Conservation (phyloP, 1,140 invertebrate species). For the Drosophila arawakana region DNA sequence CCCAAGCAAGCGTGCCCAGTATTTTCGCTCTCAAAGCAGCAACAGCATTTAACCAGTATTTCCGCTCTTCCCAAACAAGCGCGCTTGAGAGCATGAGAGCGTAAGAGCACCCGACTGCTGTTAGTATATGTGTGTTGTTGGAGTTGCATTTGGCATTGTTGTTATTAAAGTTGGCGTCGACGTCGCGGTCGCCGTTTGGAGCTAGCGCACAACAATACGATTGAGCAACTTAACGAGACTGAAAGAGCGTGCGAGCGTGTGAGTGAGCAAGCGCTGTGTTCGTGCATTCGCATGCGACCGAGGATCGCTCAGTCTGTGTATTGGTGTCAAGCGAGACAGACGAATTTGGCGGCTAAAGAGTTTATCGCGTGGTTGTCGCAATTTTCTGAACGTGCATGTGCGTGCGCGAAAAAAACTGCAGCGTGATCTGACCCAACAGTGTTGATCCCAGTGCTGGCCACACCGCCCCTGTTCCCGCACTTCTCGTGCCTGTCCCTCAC, state of each 20-base stretch:
- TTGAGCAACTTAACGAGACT: not conserved
- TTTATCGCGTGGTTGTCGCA: slow-evolving; percentile 12
- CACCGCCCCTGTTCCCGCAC: slow-evolving; percentile 15
- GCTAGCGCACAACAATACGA: not conserved
- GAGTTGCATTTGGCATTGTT: slow-evolving; percentile 38
- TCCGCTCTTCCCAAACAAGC: slow-evolving; percentile 7
- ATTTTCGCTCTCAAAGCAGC: slow-evolving; percentile 28
- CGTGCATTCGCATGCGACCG: slow-evolving; percentile 28
- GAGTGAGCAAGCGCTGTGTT: slow-evolving; percentile 6
- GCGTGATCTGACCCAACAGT: slow-evolving; percentile 20
- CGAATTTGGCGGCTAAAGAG: slow-evolving; percentile 36
- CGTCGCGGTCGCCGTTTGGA: slow-evolving; percentile 12
- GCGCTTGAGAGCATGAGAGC: not conserved
- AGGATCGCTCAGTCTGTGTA: slow-evolving; percentile 56
- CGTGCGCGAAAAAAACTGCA: slow-evolving; percentile 38
- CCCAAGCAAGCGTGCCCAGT: slow-evolving; percentile 41
- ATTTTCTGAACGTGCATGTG: slow-evolving; percentile 25
- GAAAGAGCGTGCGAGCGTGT: slow-evolving; percentile 7
- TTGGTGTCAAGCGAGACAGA: slow-evolving; percentile 45
- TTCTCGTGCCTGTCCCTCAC: slow-evolving; percentile 9
- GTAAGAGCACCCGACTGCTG: not conserved
- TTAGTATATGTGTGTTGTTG: slow-evolving; percentile 3
- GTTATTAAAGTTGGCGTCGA: slow-evolving; percentile 22
- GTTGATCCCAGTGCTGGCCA: not conserved
- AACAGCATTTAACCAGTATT: slow-evolving; percentile 43